phyloP scores from a whole-genome alignment of 2,113 vertebrate genomes.

The Marmota monax region DNA sequence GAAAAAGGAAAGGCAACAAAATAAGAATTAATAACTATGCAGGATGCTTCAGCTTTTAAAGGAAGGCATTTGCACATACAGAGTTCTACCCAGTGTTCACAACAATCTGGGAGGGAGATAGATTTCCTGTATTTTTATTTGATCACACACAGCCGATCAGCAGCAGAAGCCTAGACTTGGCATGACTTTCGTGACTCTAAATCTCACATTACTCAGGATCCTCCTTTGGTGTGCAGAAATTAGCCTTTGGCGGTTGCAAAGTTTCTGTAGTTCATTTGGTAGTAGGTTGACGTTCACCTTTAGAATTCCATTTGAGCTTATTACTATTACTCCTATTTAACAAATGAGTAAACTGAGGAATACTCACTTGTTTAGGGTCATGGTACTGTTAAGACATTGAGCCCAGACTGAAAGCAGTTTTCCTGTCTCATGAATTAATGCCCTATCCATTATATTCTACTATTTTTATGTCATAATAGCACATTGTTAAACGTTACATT shows the following conservation, averaged over 20 bases:
- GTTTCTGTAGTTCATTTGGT: not conserved
- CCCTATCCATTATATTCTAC: not conserved
- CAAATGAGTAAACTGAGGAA: not conserved
- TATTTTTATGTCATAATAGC: not conserved
- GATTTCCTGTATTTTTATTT: not conserved
- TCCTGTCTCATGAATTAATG: not conserved
- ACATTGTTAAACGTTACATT: not conserved
- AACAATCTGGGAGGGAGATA: not conserved
- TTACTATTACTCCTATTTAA: not conserved
- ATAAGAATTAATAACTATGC: not conserved
- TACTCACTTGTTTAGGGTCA: not conserved
- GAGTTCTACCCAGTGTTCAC: fast-evolving
- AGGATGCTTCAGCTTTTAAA: not conserved
- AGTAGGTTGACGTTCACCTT: not conserved
- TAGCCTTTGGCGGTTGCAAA: not conserved
- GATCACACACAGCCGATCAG: too few species aligned
- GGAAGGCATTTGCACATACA: fast-evolving
- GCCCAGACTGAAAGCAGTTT: not conserved
- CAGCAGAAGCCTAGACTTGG: not conserved
- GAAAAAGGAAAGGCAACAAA: not conserved
- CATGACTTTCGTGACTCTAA: not conserved
- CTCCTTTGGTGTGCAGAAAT: not conserved
- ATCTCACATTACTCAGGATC: not conserved
- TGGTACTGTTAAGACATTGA: not conserved
- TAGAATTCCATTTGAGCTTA: not conserved